These are phyloP conservation scores for Lathronympha strigana DNA, from an alignment of 2,888 invertebrate species.

Conservation along the genomic window DNA sequence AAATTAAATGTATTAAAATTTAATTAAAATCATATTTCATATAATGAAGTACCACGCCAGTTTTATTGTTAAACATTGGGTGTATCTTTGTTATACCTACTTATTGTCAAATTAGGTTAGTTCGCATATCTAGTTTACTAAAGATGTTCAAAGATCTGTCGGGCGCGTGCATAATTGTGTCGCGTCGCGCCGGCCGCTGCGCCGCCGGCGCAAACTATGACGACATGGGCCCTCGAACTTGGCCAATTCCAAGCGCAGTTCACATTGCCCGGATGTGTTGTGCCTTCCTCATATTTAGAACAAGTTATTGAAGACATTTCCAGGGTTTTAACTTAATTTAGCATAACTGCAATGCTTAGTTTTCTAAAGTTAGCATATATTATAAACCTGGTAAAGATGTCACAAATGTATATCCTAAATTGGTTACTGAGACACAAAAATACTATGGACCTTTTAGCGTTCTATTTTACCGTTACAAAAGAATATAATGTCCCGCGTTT, in stretches of 20 bases:
- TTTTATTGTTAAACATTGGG: no score
- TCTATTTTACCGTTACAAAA: constrained; percentile 31
- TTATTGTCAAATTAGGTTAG: constrained; percentile 9
- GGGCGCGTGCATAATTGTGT: constrained; percentile 13
- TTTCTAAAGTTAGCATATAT: no score
- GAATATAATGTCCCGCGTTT: constrained; percentile 25
- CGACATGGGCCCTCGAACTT: constrained; percentile 30
- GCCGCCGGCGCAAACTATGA: constrained; percentile 3
- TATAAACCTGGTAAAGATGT: no score
- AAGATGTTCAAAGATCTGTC: background rate
- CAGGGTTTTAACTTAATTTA: no score
- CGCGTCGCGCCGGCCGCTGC: constrained; percentile 10
- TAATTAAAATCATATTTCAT: no score
- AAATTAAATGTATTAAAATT: no score
- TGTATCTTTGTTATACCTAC: background rate
- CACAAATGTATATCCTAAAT: background rate
- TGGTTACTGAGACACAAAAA: background rate
- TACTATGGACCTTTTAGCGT: background rate
- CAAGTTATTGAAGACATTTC: no score
- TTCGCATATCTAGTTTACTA: constrained; percentile 1
- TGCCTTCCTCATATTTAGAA: background rate
- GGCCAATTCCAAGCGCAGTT: constrained; percentile 18
- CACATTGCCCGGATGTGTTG: background rate
- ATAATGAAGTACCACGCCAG: no score
- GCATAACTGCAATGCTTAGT: no score